Base-by-base conservation (phyloP, 2,797 vertebrate species). In the Poeciliopsis gracilis region DNA sequence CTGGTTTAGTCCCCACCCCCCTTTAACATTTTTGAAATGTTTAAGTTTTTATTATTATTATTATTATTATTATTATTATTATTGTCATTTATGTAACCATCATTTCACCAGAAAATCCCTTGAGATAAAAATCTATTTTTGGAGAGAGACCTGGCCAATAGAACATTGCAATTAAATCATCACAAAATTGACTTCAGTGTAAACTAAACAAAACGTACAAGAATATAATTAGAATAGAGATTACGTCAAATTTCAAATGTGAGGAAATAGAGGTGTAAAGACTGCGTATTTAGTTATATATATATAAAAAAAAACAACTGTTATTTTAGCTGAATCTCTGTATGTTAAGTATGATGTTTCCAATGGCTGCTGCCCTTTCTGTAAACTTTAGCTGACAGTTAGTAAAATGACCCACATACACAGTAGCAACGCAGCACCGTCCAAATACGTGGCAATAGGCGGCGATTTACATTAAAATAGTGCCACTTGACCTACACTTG, bases 371-470 rank as follows among this genome's bases (percentile, higher is more conserved):
- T 15, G 43, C 25, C 41, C 13, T 71, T 28, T 71, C 67, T 9
- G 43, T 10, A 46, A 46, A 46, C 41, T 71, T 71, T 9, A 33
- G 59, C 59, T 43, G 43, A 45, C 67, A 18, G 67, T 70, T 16
- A 18, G 43, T 16, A 71, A 70, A 70, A 70, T 46, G 67, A 71
- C 67, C 41, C 67, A 71, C 18, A 71, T 46, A 16, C 16, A 46
- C 41, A 8, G 23, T 43, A 45, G 67, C 67, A 70, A n/a, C 38
- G 38, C 25, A 45, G 15, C 41, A 41, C 41, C 67, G 38, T 10
- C 16, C 25, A 71, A 46, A 71, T 71, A 4, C 43, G 25, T 71
- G 41, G 43, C 13, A 9, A 13, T 45, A 28, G 23, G 43, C 18
- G 41, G 67, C 12, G 25, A 70, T 70, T 71, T 46, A 46, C n/a